Conservation (phyloP, 1,140 invertebrate species). For the Cheumatopsyche charites region DNA sequence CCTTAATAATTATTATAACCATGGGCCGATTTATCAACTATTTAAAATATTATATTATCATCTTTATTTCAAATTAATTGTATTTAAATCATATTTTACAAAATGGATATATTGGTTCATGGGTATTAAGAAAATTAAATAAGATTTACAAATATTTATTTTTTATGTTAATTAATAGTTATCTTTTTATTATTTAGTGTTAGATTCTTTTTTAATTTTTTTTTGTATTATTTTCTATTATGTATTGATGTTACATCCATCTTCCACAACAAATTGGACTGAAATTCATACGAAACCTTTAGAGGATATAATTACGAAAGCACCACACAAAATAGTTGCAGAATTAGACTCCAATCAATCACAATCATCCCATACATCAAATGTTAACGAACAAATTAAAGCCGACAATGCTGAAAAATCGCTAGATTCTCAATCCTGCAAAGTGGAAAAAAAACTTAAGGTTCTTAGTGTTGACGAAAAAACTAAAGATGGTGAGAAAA, state of each 20-base stretch:
- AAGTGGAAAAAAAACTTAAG: slow-evolving; percentile 30
- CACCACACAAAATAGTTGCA: background rate
- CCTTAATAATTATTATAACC: too few species aligned
- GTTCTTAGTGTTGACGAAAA: slow-evolving; percentile 36
- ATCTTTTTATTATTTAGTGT: slow-evolving; percentile 27
- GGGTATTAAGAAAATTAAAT: too few species aligned
- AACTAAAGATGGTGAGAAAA: slow-evolving; percentile 45
- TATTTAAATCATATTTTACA: too few species aligned
- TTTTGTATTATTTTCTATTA: background rate
- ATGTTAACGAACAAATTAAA: background rate
- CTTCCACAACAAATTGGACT: slow-evolving; percentile 2
- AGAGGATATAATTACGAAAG: background rate
- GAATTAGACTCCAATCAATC: slow-evolving; percentile 5
- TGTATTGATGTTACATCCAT: slow-evolving; percentile 5
- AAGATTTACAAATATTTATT: too few species aligned
- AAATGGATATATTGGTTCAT: too few species aligned
- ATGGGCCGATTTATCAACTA: too few species aligned
- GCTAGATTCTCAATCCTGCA: slow-evolving; percentile 15
- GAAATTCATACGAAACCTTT: background rate
- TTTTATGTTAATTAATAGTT: too few species aligned
- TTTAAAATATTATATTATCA: too few species aligned
- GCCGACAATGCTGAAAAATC: slow-evolving; percentile 34
- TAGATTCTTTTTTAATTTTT: slow-evolving; percentile 43
- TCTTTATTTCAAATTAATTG: too few species aligned
- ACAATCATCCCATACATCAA: background rate